Evolutionary conservation across 2,113 vertebrate genomes (phyloP), one percentile per base, ranked within the genome.

Genomic region (Anser cygnoides): DNA sequence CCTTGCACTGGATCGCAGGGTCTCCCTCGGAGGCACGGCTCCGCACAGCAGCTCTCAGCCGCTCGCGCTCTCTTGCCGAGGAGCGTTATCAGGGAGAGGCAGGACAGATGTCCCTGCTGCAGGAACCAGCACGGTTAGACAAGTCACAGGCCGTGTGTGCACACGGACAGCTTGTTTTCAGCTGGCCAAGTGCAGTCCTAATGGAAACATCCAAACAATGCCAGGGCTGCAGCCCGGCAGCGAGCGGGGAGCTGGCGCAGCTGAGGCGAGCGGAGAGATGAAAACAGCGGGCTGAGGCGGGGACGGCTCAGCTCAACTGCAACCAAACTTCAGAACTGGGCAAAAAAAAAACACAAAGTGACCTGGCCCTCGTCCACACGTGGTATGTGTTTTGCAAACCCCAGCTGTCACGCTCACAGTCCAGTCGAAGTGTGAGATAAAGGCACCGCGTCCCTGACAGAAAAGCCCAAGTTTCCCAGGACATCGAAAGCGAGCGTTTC

Each of bases 151-250:
- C 28, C 1, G 0, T 4, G 14, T 20, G 18, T 2, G 5, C 28
- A 13, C 39, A 57, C 35, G 39, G 43, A 62, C 11, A 3, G 33
- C n/a, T 11, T 11, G 2, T 58, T 35, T 79, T 29, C 72, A 58
- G 75, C 31, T 29, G 55, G 46, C 70, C 70, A 20, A 31, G 70
- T 73, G 37, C 15, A 77, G 31, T 44, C 50, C 28, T 72, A 11
- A 9, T 8, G 2, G 3, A 28, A 67, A 44, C 0, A 0, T 8
- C 43, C 71, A 9, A 21, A 14, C 11, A 6, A 8, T 0, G 1
- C 19, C 3, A 2, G 71, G n/a, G 62, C 90, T 70, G 75, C 49
- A 29, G 39, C 75, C 35, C 28, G 13, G n/a, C 28, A 1, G 52
- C 10, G 58, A 5, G 35, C 35, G 3, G 9, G 73, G 63, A 58